Evolutionary conservation across 2,888 invertebrate genomes (phyloP), one percentile per base, ranked within the genome.

Genomic region (Dynastes tityus): DNA sequence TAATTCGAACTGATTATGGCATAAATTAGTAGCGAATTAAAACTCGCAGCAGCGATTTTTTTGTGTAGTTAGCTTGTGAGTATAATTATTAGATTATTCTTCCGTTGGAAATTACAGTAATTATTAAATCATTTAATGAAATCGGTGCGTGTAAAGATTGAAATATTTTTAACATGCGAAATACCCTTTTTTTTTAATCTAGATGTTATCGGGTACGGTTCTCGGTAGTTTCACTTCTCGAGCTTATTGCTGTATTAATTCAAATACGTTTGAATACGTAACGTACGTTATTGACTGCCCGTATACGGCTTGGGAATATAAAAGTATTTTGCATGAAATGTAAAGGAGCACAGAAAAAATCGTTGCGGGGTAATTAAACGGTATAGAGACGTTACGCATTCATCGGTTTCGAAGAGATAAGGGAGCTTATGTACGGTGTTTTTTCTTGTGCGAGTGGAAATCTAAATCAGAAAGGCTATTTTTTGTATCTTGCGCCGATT

Each of bases 121-220:
- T 74, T 74, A 74, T 61, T 45, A 74, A 74, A 74, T 74, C 73
- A 74, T 74, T 74, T 74, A 74, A 74, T 61, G 73, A 74, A 74
- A 74, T 74, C 73, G 61, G 73, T 74, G 73, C 73, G 73, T 74
- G 73, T 49, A 74, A 61, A 45, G 58, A 61, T 74, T 61, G 37
- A 61, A 74, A 74, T 74, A 63, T 63, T 74, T 61, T 63, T 45
- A 74, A 74, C 73, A 74, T 74, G 73, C 73, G 22, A 74, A 74
- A 61, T 61, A 37, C 32, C 8, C n/a, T 37, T 61, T 27, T 58
- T 22, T 74, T 58, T 74, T 27, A 40, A 45, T 45, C 45, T 27
- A 40, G 73, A 74, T 74, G 61, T 49, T 74, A 74, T 74, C 73
- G 27, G 27, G 29, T 8, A 22, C 61, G 40, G 40, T 40, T 74